These are phyloP conservation scores for Odontothrips loti DNA, from an alignment of 2,888 invertebrate genomes.

Conservation along the genomic window DNA sequence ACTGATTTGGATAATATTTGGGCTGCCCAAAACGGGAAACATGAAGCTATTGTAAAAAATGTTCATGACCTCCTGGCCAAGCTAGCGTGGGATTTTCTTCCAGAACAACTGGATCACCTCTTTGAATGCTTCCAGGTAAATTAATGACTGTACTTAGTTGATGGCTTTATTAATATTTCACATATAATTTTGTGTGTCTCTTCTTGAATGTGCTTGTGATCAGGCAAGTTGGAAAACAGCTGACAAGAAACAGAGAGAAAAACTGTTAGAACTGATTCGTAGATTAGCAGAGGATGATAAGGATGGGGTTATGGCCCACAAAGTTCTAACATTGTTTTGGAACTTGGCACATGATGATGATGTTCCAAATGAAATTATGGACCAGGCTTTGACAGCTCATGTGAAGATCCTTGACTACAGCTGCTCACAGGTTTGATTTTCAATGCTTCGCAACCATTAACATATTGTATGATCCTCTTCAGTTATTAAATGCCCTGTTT, in stretches of 20 bases:
- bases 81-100: conserved; percentile 96
- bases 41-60: conserved; percentile 97
- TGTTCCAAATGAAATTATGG: conserved; percentile 94
- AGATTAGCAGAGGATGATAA: conserved; percentile 96
- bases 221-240: conserved; percentile 92
- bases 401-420: conserved; percentile 97
- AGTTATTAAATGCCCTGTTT: neutral
- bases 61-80: conserved; percentile 94
- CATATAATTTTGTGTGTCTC: conserved; percentile 31
- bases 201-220: conserved; percentile 38
- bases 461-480: neutral
- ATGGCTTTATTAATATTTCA: conserved; percentile 31
- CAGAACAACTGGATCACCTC: conserved; percentile 93
- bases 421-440: conserved; percentile 69
- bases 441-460: neutral
- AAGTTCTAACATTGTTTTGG: conserved; percentile 92
- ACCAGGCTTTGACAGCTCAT: conserved; percentile 90
- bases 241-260: conserved; percentile 92
- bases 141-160: conserved; percentile 29
- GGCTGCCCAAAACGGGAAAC: conserved; percentile 96
- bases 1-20: conserved; percentile 93
- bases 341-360: conserved; percentile 94
- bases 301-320: conserved; percentile 97
- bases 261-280: conserved; percentile 88
- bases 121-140: conserved; percentile 93